Evolutionary conservation across 2,113 vertebrate species (phyloP), one percentile per base, ranked within the genome.

Genomic region (Phyllostomus hastatus): DNA sequence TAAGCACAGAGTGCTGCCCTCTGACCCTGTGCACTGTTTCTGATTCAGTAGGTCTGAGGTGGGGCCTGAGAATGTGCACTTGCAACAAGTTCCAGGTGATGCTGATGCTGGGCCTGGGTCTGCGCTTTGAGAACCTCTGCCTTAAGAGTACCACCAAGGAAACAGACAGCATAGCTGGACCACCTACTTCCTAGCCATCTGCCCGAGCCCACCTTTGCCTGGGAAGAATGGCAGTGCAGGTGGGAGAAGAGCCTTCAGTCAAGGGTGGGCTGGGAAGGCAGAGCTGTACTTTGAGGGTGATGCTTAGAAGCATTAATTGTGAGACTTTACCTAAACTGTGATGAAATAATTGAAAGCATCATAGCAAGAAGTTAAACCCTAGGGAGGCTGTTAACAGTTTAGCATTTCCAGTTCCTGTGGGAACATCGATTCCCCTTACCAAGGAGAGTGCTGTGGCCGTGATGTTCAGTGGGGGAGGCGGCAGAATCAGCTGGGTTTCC

Each of bases 301-400:
- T 67, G 82, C 52, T 95, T 61, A 66, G 89, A 91, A 75, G 87
- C 91, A 79, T 94, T 96, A 70, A 95, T 93, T 92, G 97, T 94
- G 96, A 96, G 88, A 82, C 94, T 96, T 94, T 28, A 78, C 79
- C 96, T 96, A 86, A 96, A 91, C 78, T 3, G 22, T 97, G 93
- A 96, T 97, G 97, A 97, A 93, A 97, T 96, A 91, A 96, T 94
- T 90, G 92, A 98, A 96, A 97, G 96, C 97, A 96, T 95, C 95
- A 89, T 95, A 92, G 95, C 97, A 98, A 96, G 96, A 97, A 96
- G 96, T 96, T 94, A 97, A 97, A 86, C 96, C 94, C 96, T 93
- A 92, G 97, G 97, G 97, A 97, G 67, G 79, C 94, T 94, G 85
- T 97, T 94, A 95, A 97, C 95, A 96, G 92, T 95, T 96, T 93